Evolutionary conservation across 2,113 vertebrate genomes (phyloP).

Genomic region (Paradisaea rubra): DNA sequence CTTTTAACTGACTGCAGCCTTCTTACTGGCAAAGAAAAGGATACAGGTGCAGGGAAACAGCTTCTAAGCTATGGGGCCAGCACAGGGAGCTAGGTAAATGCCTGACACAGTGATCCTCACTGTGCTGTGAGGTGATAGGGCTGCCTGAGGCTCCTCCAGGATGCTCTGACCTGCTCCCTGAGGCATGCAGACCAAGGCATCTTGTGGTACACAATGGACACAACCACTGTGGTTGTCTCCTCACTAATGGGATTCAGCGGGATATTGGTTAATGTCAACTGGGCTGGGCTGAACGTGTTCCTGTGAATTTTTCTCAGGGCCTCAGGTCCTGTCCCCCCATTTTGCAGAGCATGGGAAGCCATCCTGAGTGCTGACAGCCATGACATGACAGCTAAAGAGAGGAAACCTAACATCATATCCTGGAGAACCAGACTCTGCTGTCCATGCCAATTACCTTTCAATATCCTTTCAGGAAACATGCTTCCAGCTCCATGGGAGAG

Average conservation of each 20-base stretch:
- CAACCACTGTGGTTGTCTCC: neutral
- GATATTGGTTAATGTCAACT: neutral
- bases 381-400: neutral
- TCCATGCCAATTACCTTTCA: neutral
- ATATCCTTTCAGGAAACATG: neutral
- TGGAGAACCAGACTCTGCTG: neutral
- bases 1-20: neutral
- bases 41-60: neutral
- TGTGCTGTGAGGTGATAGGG: neutral
- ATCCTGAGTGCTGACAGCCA: neutral
- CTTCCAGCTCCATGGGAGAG: neutral
- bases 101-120: neutral
- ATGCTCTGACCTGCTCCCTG: neutral
- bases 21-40: neutral
- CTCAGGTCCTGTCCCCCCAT: neutral
- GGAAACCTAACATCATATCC: neutral
- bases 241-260: neutral
- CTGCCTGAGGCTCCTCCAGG: neutral
- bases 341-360: neutral
- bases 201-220: neutral
- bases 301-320: neutral
- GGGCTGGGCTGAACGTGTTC: neutral
- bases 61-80: neutral
- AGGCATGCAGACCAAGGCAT: neutral
- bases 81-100: neutral